These are phyloP conservation scores for Etia nguti DNA, from an alignment of 2,113 vertebrate genomes.

Conservation along the genomic window DNA sequence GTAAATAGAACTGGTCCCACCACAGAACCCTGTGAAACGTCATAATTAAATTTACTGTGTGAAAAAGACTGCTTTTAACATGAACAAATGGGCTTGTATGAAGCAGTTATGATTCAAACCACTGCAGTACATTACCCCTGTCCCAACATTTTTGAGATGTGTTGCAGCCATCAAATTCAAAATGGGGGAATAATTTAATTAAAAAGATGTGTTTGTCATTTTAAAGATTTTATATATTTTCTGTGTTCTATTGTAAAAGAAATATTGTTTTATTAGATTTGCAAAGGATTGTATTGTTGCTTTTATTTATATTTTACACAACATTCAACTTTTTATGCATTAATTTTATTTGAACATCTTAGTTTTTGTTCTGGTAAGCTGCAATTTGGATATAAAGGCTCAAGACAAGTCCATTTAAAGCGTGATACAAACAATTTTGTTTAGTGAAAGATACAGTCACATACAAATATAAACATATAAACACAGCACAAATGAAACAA, in stretches of 20 bases:
- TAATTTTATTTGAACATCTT: background rate
- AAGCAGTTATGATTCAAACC: background rate
- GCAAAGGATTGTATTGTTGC: background rate
- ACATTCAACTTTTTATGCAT: background rate
- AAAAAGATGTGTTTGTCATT: background rate
- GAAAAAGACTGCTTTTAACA: background rate
- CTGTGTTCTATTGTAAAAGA: background rate
- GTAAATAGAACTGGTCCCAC: background rate
- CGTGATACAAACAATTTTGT: no score
- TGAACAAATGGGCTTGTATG: background rate
- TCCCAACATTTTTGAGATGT: background rate
- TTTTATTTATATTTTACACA: background rate
- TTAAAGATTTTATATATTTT: background rate
- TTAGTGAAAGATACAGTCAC: background rate
- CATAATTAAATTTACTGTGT: background rate
- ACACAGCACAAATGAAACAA: background rate
- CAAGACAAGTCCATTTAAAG: background rate
- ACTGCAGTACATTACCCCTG: background rate
- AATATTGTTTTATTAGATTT: background rate
- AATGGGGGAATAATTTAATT: background rate
- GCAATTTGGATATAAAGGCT: background rate
- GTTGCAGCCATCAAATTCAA: background rate
- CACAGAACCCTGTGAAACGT: background rate
- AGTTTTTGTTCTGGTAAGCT: background rate
- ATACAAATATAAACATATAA: background rate